Evolutionary conservation across 2,797 vertebrate genomes (phyloP).

Genomic region (Cephalopachus bancanus): DNA sequence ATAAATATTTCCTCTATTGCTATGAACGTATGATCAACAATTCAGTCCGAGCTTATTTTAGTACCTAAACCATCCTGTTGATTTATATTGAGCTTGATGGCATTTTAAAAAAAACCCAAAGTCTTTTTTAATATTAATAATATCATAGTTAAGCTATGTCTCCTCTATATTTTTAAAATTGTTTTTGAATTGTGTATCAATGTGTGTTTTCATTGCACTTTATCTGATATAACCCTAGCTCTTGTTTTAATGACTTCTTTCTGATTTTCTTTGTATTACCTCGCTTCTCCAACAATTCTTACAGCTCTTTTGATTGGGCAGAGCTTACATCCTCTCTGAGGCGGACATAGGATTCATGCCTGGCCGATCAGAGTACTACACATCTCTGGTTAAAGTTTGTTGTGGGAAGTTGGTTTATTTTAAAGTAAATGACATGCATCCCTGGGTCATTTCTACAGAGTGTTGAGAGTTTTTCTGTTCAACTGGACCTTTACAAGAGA

Average conservation of each 20-base stretch:
- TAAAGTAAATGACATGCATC: background rate
- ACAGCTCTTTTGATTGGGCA: background rate
- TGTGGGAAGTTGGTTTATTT: background rate
- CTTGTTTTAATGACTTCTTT: background rate
- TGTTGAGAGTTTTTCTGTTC: background rate
- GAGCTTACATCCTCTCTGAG: background rate
- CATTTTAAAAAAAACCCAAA: background rate
- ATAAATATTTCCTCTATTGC: background rate
- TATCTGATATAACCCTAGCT: background rate
- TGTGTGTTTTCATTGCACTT: background rate
- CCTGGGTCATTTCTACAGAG: background rate
- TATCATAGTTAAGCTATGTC: background rate
- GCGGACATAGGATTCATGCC: too few relatives aligned
- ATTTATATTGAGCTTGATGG: background rate
- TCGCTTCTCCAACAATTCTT: background rate
- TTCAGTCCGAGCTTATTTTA: background rate
- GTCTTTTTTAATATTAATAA: background rate
- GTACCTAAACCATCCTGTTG: background rate
- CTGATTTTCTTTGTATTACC: background rate
- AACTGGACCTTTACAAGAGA: background rate
- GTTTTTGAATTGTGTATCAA: background rate
- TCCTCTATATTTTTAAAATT: background rate
- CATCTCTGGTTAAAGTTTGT: background rate
- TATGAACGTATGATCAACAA: background rate
- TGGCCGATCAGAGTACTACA: background rate